These are phyloP conservation scores for Lampris megalopsis DNA, from an alignment of 2,113 vertebrate species.

Conservation along the genomic window DNA sequence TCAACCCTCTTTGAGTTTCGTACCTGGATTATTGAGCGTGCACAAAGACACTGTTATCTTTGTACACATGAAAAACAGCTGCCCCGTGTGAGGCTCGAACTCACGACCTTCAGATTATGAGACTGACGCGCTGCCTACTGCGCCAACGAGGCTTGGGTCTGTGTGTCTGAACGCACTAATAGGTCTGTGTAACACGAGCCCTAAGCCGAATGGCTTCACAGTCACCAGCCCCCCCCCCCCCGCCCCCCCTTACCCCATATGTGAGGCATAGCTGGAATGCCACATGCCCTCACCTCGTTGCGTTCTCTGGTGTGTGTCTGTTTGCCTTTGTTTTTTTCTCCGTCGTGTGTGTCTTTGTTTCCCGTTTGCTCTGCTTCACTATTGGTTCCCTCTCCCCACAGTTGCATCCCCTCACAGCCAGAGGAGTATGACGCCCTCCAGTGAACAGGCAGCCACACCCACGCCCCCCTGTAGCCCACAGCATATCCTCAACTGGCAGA, in stretches of 20 bases:
- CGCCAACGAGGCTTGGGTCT: constrained; percentile 30
- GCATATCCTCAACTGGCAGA: constrained; percentile 95
- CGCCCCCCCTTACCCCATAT: constrained; percentile 5
- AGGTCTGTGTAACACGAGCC: neutral
- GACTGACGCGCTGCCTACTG: constrained; percentile 62
- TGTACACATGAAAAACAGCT: neutral
- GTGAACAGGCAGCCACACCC: constrained; percentile 90
- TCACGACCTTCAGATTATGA: constrained; percentile 65
- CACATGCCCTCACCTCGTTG: constrained; percentile 19
- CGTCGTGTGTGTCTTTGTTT: constrained; percentile 26
- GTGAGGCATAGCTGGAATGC: constrained; percentile 44
- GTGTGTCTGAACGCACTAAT: rapidly evolving
- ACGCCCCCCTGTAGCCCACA: constrained; percentile 95
- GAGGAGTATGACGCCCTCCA: constrained; percentile 94
- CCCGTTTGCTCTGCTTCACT: constrained; percentile 11
- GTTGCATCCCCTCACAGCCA: constrained; percentile 97
- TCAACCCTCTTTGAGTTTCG: no score
- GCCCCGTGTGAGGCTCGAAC: constrained; percentile 55
- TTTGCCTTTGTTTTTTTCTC: neutral
- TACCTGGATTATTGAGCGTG: no score
- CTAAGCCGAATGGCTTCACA: constrained; percentile 1
- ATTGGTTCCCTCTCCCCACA: constrained; percentile 57
- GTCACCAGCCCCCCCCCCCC: neutral
- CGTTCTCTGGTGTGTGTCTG: neutral
- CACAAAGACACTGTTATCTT: no score